Percentiles rank a stretch among this genome's conserved stretches.
Conservation (phyloP, 2,888 invertebrate species). For the Lasioglossum pauxillum region DNA sequence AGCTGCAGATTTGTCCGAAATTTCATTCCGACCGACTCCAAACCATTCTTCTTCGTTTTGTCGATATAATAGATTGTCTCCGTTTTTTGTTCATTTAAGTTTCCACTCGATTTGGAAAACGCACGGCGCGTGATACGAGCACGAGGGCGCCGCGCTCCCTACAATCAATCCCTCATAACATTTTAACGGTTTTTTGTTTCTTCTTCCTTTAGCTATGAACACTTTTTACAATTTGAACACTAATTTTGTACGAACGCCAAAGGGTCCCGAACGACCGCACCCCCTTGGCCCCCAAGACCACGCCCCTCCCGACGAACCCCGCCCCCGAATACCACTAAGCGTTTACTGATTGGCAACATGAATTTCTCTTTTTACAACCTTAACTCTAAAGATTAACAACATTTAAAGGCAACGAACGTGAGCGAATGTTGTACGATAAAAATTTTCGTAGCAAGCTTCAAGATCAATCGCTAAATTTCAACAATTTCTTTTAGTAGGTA, state of each 20-base stretch:
- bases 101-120: no score
- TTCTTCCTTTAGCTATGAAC: constrained; percentile 58
- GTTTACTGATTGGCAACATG: constrained; percentile 70
- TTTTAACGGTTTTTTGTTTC: constrained; percentile 37
- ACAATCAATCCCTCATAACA: constrained; percentile 48
- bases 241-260: constrained; percentile 69
- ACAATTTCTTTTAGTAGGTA: constrained; percentile 57
- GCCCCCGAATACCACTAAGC: constrained; percentile 31
- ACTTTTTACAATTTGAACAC: constrained; percentile 73
- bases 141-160: constrained; percentile 15
- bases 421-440: constrained; percentile 67
- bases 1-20: constrained; percentile 47
- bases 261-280: constrained; percentile 41
- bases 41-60: not conserved
- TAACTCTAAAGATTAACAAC: constrained; percentile 72
- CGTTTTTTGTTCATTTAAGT: not conserved
- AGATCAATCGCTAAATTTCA: constrained; percentile 62
- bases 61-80: not conserved
- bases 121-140: constrained; percentile 38
- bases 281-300: constrained; percentile 40
- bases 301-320: constrained; percentile 9
- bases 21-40: not conserved
- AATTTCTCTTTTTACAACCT: constrained; percentile 70
- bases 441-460: constrained; percentile 62
- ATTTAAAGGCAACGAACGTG: constrained; percentile 73